Base-by-base conservation (phyloP, 2,113 vertebrate genomes). In the Hepsetus odoe region DNA sequence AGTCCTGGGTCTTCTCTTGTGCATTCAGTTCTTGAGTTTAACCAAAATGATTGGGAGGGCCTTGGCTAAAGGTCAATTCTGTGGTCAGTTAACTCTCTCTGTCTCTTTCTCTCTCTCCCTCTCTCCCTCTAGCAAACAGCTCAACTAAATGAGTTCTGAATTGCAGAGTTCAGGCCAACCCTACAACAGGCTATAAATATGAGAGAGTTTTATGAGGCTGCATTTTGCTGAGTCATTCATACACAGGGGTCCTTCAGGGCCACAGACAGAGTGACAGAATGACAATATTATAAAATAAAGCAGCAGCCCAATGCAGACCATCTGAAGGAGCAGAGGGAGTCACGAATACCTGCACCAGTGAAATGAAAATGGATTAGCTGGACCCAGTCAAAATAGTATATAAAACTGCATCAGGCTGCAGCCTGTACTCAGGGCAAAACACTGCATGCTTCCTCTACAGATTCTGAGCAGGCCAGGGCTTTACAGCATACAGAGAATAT, bases 201-300 rank as follows among this genome's bases (percentile, higher is more conserved):
- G 87, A 89, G 73, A 67, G 83, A 89, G 80, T 83, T 61, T 71
- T 82, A 80, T 76, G 38, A 20, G 74, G 58, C 24, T 35, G 38
- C 58, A n/a, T 26, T 78, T 84, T 86, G 87, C 87, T 88, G 90
- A 91, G 80, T 92, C 91, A 91, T 86, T 67, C 26, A 80, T 88
- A 82, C 85, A 64, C 38, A 83, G 83, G 81, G 81, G 72, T 85
- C 87, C 82, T 85, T 86, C 83, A 68, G 58, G 76, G 71, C 76
- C 78, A 80, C 86, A 62, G 49, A 75, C n/a, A 3, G 33, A 74
- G 18, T n/a, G 46, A 75, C 76, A 71, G 58, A 84, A 32, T 40
- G 32, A 62, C 64, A 77, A 26, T 59, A 62, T 30, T 68, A 0
- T 13, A 44, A 6, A 72, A 67, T 42, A 44, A 65, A 51, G 55